Percentiles rank a stretch among this genome's conserved stretches.
Conservation (phyloP, 1,140 invertebrate genomes). For the Aphis craccivora region DNA sequence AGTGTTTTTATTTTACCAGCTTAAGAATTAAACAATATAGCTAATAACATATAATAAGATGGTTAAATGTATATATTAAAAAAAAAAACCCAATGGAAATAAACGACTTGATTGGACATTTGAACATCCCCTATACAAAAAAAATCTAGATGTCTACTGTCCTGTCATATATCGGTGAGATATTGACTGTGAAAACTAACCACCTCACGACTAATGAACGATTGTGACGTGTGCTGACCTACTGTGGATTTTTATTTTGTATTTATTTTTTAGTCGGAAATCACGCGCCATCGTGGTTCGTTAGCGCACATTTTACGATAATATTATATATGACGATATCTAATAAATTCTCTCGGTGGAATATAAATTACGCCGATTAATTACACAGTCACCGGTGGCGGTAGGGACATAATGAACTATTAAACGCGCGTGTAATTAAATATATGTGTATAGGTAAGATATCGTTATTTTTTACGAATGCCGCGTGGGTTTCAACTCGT, state of each 20-base stretch:
- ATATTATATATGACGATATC: conserved; percentile 16
- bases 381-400: background rate
- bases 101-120: background rate
- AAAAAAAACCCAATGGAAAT: background rate
- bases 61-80: too few relatives aligned
- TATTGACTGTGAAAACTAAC: background rate
- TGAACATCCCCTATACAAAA: background rate
- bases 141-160: background rate
- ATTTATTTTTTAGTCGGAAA: background rate
- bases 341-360: conserved; percentile 15
- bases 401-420: background rate
- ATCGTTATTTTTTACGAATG: background rate
- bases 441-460: background rate
- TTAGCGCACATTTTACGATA: background rate
- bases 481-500: conserved; percentile 31
- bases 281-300: background rate
- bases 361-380: conserved; percentile 27
- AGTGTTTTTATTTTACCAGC: too few relatives aligned
- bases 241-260: background rate
- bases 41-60: too few relatives aligned
- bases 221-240: background rate
- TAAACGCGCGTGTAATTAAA: conserved; percentile 30
- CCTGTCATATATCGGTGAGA: background rate
- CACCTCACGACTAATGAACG: background rate
- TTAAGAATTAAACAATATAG: too few relatives aligned